Base-by-base conservation (phyloP, 2,888 invertebrate species). In the Patella caerulea region DNA sequence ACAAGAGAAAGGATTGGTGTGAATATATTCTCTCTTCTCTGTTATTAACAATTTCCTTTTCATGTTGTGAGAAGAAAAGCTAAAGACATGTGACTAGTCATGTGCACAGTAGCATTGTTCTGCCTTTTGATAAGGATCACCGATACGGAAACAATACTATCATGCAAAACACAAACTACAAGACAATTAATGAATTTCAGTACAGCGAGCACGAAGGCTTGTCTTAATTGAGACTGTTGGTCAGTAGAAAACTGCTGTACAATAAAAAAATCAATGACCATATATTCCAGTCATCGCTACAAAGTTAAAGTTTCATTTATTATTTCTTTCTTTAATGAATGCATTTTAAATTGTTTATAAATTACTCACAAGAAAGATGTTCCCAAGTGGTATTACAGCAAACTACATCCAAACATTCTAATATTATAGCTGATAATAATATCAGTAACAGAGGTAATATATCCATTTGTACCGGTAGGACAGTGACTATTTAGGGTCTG, bases 351-450 rank as follows among this genome's bases (percentile, higher is more conserved):
- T 45, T 45, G 45, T 45, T 45, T 19, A 65, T 65, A 24, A 19
- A 45, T 55, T 79, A 80, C 79, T 80, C 73, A 80, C 79, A 70
- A 71, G 79, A 80, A 54, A 80, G 77, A 71, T 80, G 79, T 34
- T 80, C 79, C 79, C 79, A 80, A 53, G 72, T 70, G n/a, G 79
- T 75, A 72, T 76, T 55, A 56, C 76, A 56, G 72, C 56, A 56
- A 56, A 76, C 76, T 56, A 76, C 52, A 56, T 71, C 56, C 76
- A 71, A 76, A 56, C 29, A 56, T 29, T 76, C 71, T 45, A 72
- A 71, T 54, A 72, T 53, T 55, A 70, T 19, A 11, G 59, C 56
- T 11, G 72, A 72, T 34, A 56, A 45, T n/a, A 71, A 55, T 56
- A 76, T 45, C 72, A 59, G 59, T 15, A 55, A 59, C 24, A 76